These are phyloP conservation scores for Lasioglossum malachurum DNA, from an alignment of 2,888 invertebrate species.

Conservation along the genomic window DNA sequence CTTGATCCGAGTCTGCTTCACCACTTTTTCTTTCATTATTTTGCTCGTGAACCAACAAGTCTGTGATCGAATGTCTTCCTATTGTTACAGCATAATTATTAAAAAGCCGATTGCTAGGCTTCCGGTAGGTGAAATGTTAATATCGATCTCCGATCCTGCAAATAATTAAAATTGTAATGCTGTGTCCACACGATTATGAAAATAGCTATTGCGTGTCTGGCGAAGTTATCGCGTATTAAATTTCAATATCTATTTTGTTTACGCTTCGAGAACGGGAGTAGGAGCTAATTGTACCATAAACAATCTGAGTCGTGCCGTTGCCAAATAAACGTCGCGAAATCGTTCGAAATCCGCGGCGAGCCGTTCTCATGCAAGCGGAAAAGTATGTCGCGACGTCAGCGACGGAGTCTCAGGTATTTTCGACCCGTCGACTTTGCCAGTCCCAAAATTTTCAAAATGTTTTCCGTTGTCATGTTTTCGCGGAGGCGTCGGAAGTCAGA, in stretches of 20 bases:
- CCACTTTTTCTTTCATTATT: background rate
- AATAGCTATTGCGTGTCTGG: background rate
- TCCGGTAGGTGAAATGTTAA: background rate
- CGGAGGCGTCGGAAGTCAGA: background rate
- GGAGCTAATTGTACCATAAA: constrained; percentile 79
- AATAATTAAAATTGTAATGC: background rate
- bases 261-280: constrained; percentile 58
- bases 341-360: constrained; percentile 21
- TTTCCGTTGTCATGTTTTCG: background rate
- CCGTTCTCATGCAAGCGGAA: constrained; percentile 13
- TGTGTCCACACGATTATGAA: background rate
- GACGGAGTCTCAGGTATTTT: constrained; percentile 2
- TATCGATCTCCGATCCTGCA: background rate
- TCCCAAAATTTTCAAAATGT: constrained; percentile 32
- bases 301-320: constrained; percentile 64
- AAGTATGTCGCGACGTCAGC: constrained; percentile 22
- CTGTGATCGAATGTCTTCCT: background rate
- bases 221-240: background rate
- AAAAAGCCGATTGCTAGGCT: background rate
- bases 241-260: constrained; percentile 4
- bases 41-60: background rate
- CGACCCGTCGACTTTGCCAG: background rate
- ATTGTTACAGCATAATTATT: background rate
- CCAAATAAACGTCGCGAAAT: constrained; percentile 57
- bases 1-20: background rate